Percentiles rank a stretch among this genome's conserved stretches.
phyloP scores from a whole-genome alignment of 2,113 vertebrate species.

The Sceloporus tristichus region DNA sequence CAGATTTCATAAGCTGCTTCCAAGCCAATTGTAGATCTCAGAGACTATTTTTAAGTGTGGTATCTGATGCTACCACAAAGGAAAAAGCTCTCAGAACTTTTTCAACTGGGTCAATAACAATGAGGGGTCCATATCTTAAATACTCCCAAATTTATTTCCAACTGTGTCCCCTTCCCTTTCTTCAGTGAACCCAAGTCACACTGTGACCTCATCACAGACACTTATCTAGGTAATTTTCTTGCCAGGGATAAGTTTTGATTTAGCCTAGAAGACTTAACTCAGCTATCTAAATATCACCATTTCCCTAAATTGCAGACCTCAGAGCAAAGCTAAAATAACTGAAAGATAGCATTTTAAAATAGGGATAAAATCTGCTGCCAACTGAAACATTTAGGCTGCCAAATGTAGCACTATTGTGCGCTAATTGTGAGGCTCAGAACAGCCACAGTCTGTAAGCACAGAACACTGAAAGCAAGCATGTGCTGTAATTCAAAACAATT shows the following conservation, averaged over 20 bases:
- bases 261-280: not conserved
- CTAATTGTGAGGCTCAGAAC: not conserved
- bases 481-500: not conserved
- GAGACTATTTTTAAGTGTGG: not conserved
- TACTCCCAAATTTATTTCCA: not conserved
- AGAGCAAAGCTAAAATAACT: not conserved
- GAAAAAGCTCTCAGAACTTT: too few species aligned
- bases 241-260: not conserved
- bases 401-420: not conserved
- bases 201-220: not conserved
- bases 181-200: not conserved
- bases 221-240: not conserved
- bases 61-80: not conserved
- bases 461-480: not conserved
- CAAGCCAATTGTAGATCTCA: not conserved
- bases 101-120: not conserved
- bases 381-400: not conserved
- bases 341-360: not conserved
- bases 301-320: not conserved
- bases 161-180: not conserved
- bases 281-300: not conserved
- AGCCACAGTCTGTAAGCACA: not conserved
- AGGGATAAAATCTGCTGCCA: not conserved
- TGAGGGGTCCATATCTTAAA: not conserved
- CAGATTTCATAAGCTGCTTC: not conserved